These are phyloP conservation scores for Engraulis encrasicolus DNA, from an alignment of 2,113 vertebrate genomes.

Conservation along the genomic window DNA sequence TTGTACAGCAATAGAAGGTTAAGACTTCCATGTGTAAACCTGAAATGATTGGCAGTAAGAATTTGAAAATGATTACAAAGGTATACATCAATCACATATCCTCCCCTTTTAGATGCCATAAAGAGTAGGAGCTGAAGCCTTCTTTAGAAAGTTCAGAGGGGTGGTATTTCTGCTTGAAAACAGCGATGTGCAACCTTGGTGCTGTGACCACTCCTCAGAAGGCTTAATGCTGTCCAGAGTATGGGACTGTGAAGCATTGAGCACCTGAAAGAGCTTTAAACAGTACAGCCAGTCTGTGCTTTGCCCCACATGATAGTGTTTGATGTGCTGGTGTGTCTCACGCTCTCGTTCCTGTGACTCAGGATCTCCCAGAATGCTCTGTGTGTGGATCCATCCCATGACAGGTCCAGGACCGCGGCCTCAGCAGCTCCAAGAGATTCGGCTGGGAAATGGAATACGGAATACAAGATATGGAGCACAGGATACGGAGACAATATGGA, in stretches of 20 bases:
- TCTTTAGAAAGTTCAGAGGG: neutral
- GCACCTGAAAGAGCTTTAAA: neutral
- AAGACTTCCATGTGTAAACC: neutral
- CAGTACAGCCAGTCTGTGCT: neutral
- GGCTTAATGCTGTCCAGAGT: neutral
- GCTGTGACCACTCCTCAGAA: neutral
- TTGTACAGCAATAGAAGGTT: neutral
- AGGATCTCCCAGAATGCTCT: constrained; percentile 10
- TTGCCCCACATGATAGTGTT: neutral
- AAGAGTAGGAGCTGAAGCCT: neutral
- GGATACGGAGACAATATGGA: too few species aligned
- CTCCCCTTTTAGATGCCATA: neutral
- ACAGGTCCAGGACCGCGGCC: constrained; percentile 91
- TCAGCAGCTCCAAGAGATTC: constrained; percentile 84
- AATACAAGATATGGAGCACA: neutral
- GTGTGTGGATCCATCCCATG: constrained; percentile 49
- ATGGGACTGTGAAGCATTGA: neutral
- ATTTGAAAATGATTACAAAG: neutral
- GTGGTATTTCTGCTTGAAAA: neutral
- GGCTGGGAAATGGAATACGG: constrained; percentile 71
- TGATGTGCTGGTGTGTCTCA: neutral
- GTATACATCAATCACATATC: neutral
- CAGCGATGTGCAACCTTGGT: neutral
- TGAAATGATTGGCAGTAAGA: neutral
- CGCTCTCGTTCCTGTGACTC: neutral